Base-by-base conservation (phyloP, 2,888 invertebrate species). In the Trisateles emortualis region DNA sequence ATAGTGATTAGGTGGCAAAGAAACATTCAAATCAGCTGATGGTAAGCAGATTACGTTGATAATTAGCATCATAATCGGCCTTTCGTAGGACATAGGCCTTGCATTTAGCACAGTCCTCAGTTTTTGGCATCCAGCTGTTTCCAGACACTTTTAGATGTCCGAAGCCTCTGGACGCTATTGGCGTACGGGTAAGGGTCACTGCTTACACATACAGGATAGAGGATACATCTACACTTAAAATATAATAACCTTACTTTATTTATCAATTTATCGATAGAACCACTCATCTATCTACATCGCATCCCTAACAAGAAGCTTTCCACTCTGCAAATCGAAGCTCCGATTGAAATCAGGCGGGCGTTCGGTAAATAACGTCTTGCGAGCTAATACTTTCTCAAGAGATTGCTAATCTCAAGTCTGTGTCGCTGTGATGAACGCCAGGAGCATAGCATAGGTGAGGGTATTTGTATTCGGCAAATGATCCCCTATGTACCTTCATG, bases 381-480 rank as follows among this genome's bases (percentile, higher is more conserved):
- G 79, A 85, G 83, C 86, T 90, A 90, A 90, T 90, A 90, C 90
- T 90, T 90, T 88, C 85, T 74, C 82, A 76, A 68, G 84, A 83
- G 86, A 89, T 88, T 85, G 87, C 85, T 90, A 89, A 90, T 90
- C 88, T 74, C 66, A 65, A 68, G 71, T 26, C 64, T 60, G 49
- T 68, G 72, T 68, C 70, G 67, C 50, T 63, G 74, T 81, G 84
- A 85, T 79, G 81, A 83, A 69, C 76, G 67, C 63, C 68, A 53
- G 59, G 26, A 35, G 42, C 60, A 63, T 71, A 35, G 42, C 60
- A 63, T 71, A 68, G 64, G 67, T 75, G 73, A 61, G 17, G 46
- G 50, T 78, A 60, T 81, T 76, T 79, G 73, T 68, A 42, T 53
- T 44, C 38, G 38, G 68, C 59, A 63, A 70, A 66, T 59, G 63